Base-by-base conservation (phyloP, 2,888 invertebrate genomes). In the Leptogaster cylindrica region DNA sequence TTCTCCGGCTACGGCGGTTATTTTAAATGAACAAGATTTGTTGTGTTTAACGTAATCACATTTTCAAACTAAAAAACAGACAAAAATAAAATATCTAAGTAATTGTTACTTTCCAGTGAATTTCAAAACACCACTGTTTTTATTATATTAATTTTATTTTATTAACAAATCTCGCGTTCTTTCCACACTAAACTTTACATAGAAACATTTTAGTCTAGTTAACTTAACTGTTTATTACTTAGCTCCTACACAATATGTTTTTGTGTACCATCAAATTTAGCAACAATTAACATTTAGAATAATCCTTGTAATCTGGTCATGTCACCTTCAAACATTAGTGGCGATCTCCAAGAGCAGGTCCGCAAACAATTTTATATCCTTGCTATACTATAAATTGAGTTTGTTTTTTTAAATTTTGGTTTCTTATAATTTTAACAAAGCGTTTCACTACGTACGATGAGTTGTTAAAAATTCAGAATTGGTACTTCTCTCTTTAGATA, bases 241-340 rank as follows among this genome's bases (percentile, higher is more conserved):
- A 28, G 18, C 23, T 25, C 41, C 44, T 61, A 61, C 41, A 61
- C 44, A 44, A n/a, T n/a, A n/a, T n/a, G n/a, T n/a, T n/a, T 61
- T 28, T 61, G 28, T 44, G 41, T 41, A 44, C 44, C 44, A 16
- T 68, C 67, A 64, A 69, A 61, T 52, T 66, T 67, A 67, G 69
- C 64, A 69, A 69, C 69, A 69, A 69, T 69, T 69, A 69, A 69
- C 69, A 69, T 69, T 69, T 69, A 69, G 69, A 69, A 69, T 69
- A 69, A 69, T 69, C 52, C 41, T 55, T 67, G 27, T 31, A 27
- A 20, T 61, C 61, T 61, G 27, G 44, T 61, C 44, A 25, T 25
- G 12, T 61, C 44, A 44, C 41, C 20, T 44, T 10, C 44, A 27
- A 27, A 44, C 44, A 16, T 61, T 44, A 41, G 28, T 61, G 28